Conservation (phyloP, 2,113 vertebrate genomes). For the Tympanuchus pallidicinctus region DNA sequence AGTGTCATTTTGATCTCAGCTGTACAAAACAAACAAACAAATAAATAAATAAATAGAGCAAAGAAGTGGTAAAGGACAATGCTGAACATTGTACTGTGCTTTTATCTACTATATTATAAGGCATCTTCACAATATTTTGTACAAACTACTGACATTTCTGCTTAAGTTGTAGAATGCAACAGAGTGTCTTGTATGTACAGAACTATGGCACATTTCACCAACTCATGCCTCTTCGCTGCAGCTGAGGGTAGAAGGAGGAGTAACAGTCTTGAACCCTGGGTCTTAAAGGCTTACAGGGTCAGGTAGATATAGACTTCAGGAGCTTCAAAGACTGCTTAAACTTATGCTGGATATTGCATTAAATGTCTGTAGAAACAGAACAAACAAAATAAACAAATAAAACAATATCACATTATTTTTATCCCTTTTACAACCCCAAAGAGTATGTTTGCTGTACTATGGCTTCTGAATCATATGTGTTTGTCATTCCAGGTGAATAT, state of each 20-base stretch:
- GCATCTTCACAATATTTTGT: neutral
- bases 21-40: neutral
- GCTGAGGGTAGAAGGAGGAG: neutral
- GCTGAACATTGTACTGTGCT: neutral
- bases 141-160: neutral
- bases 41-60: neutral
- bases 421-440: neutral
- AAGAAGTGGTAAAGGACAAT: neutral
- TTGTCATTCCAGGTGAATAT: neutral
- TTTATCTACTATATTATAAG: neutral
- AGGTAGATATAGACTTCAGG: neutral
- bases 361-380: neutral
- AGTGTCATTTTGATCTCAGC: neutral
- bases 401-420: too few species aligned
- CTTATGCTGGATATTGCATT: neutral
- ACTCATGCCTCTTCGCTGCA: neutral
- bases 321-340: neutral
- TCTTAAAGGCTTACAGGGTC: neutral
- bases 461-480: neutral
- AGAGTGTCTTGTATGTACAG: accelerated
- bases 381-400: neutral
- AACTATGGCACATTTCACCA: neutral
- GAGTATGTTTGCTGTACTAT: neutral
- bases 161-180: neutral
- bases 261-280: neutral